Evolutionary conservation across 2,888 invertebrate species (phyloP).

Genomic region (Troilus luridus): DNA sequence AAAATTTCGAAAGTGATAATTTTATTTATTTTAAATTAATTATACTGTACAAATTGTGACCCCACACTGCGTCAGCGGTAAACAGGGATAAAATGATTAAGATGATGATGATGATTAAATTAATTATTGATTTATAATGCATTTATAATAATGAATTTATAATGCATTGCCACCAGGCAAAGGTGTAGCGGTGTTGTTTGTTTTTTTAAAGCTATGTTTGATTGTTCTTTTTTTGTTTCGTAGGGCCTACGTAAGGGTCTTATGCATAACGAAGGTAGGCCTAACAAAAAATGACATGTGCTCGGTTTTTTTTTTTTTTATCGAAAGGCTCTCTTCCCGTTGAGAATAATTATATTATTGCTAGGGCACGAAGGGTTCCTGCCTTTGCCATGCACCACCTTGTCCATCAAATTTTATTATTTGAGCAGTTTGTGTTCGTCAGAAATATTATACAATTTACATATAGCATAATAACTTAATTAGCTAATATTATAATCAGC

Average conservation of each 20-base stretch:
- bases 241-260: conserved; percentile 11
- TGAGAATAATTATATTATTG: conserved; percentile 18
- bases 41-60: too few species aligned
- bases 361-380: conserved; percentile 10
- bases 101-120: too few species aligned
- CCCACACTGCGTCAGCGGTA: too few species aligned
- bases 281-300: conserved; percentile 50
- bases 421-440: not conserved
- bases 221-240: conserved; percentile 46
- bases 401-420: not conserved
- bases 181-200: conserved; percentile 7
- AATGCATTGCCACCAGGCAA: not conserved
- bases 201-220: conserved; percentile 43
- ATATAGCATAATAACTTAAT: too few species aligned
- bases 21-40: too few species aligned
- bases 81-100: too few species aligned
- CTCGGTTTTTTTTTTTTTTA: conserved; percentile 22
- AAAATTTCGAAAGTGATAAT: too few species aligned
- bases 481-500: too few species aligned
- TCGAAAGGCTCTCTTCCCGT: conserved; percentile 43
- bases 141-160: conserved; percentile 36
- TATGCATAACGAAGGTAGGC: conserved; percentile 46
- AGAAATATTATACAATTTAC: too few species aligned
- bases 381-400: not conserved
- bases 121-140: too few species aligned